Evolutionary conservation across 2,888 invertebrate species (phyloP).

Genomic region (Netelia melanura): DNA sequence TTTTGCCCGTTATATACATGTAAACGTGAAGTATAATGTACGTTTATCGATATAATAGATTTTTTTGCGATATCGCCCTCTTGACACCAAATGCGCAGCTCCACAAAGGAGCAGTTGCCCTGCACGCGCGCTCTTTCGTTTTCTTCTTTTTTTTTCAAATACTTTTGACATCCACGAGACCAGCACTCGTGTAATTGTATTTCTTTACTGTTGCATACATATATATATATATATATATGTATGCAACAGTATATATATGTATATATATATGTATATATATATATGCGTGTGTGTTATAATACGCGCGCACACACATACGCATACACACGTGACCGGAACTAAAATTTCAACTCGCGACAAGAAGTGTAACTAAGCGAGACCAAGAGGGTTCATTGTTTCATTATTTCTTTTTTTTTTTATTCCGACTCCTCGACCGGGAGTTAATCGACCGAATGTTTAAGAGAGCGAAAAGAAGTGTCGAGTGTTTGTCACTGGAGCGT

Average conservation of each 20-base stretch:
- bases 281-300: neutral
- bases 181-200: constrained; percentile 50
- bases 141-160: constrained; percentile 25
- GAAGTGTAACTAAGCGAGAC: constrained; percentile 57
- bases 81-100: constrained; percentile 43
- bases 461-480: constrained; percentile 56
- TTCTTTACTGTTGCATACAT: neutral
- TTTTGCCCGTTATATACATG: constrained; percentile 34
- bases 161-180: constrained; percentile 41
- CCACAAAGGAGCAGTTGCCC: constrained; percentile 69
- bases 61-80: constrained; percentile 47
- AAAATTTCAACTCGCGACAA: constrained; percentile 20
- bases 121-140: constrained; percentile 55
- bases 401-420: constrained; percentile 45
- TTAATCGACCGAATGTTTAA: constrained; percentile 36
- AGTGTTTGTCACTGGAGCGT: constrained; percentile 65
- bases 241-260: no score
- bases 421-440: constrained; percentile 48
- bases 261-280: neutral
- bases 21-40: constrained; percentile 5
- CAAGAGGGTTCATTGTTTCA: constrained; percentile 55
- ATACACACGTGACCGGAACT: constrained; percentile 9
- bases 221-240: neutral
- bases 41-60: constrained; percentile 53
- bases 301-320: neutral